Percentiles rank a stretch among this genome's conserved stretches.
Evolutionary conservation across 92 coral and sea anemone genomes (phyloP).

Genomic region (Desmophyllum pertusum): DNA sequence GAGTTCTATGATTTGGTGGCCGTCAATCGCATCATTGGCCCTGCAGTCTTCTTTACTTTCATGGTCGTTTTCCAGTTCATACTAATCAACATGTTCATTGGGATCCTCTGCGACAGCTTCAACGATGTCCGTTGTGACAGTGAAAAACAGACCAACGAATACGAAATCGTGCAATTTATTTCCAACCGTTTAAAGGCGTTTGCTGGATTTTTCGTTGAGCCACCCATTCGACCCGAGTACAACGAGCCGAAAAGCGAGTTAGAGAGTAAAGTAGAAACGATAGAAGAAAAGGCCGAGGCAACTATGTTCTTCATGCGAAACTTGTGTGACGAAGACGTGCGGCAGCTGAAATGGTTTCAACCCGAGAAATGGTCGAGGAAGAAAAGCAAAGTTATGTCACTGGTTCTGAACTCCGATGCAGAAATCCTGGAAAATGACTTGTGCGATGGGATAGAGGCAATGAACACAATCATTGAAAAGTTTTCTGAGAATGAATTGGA

Average conservation of each 20-base stretch:
- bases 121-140: conserved; percentile 77
- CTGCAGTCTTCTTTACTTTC: conserved; percentile 79
- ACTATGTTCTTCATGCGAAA: conserved; percentile 81
- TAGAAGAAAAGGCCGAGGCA: conserved; percentile 80
- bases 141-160: conserved; percentile 84
- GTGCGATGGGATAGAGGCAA: conserved; percentile 79
- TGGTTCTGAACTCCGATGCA: conserved; percentile 64
- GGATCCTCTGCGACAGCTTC: conserved; percentile 86
- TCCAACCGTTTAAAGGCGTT: conserved; percentile 70
- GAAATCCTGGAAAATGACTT: conserved; percentile 83
- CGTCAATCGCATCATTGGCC: conserved; percentile 71
- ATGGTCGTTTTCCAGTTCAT: conserved; percentile 82
- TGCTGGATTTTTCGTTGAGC: conserved; percentile 67
- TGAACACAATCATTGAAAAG: conserved; percentile 61
- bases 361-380: conserved; percentile 59
- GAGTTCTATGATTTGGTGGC: conserved; percentile 67
- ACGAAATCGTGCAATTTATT: conserved; percentile 90
- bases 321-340: conserved; percentile 83
- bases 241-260: conserved; percentile 77
- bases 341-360: conserved; percentile 85
- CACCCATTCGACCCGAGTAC: conserved; percentile 85
- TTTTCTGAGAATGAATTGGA: conserved; percentile 63
- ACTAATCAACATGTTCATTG: conserved; percentile 86
- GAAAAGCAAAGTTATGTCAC: conserved; percentile 63
- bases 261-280: conserved; percentile 72